Evolutionary conservation across 2,113 vertebrate genomes (phyloP), one percentile per base, ranked within the genome.

Genomic region (Mastomys coucha): DNA sequence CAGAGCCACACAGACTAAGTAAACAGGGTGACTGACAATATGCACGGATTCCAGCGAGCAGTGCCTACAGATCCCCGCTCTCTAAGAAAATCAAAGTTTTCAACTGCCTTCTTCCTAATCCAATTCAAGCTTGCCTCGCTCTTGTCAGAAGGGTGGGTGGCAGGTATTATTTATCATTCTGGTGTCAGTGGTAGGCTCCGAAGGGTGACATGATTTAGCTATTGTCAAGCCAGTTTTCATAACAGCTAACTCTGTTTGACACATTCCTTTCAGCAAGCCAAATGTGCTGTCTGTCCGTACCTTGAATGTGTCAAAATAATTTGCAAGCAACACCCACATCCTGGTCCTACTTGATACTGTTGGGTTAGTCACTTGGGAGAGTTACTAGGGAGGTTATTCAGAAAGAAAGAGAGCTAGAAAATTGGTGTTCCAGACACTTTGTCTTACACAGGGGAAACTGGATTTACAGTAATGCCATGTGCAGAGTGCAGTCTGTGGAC

Each of bases 201-300:
- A 95, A 96, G 96, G 89, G 94, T 97, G 96, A 97, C 95, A 95
- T 96, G 96, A 97, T 96, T 98, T 98, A 97, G 96, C 92, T 96
- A 91, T 94, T 94, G 89, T 98, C 92, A 97, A 95, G 84, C 1
- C 5, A 92, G 89, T 97, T 96, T 96, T 97, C 95, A 42, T 93
- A 97, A 96, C 95, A 97, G 94, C 96, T 96, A 97, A 97, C 94
- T 95, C 94, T 12, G 0, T 91, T 94, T 98, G 97, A 97, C 97
- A 97, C 96, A 70, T 96, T 91, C 77, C 75, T 97, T 97, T 97
- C 95, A 97, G 95, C 91, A 96, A 97, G 63, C 49, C 86, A 96
- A 91, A 97, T 73, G 86, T 67, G 76, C 95, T 97, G 94, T 97
- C n/a, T 69, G 96, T 96, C 96, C 97, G 94, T 91, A 97, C 94